phyloP scores from a whole-genome alignment of 2,797 vertebrate species.

The Oryzias dopingdopingensis region DNA sequence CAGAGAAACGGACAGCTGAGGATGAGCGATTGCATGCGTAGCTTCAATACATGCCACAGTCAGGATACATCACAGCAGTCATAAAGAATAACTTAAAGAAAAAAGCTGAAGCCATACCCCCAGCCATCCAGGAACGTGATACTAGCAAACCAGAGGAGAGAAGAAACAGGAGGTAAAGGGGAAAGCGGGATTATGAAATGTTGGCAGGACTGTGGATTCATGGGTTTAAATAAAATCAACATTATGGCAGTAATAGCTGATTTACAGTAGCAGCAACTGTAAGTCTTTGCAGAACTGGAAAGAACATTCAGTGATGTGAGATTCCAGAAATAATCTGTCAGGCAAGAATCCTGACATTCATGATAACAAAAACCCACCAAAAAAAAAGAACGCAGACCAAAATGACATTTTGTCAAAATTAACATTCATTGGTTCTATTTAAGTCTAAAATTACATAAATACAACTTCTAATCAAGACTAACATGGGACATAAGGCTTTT shows the following conservation, averaged over 20 bases:
- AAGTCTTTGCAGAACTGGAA: not conserved
- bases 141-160: constrained; percentile 74
- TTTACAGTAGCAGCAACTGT: constrained; percentile 2
- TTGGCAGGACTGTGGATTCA: constrained; percentile 35
- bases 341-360: not conserved
- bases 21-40: constrained; percentile 63
- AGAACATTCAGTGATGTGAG: not conserved
- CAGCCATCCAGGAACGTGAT: constrained; percentile 83
- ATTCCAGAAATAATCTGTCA: constrained; percentile 2
- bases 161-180: constrained; percentile 59
- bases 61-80: constrained; percentile 39
- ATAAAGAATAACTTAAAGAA: constrained; percentile 38
- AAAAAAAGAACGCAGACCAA: too few relatives aligned
- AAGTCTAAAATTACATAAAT: too few relatives aligned
- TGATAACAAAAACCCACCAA: too few relatives aligned
- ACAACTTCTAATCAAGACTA: too few relatives aligned
- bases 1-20: constrained; percentile 56
- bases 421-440: too few relatives aligned
- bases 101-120: constrained; percentile 94
- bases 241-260: constrained; percentile 26
- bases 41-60: constrained; percentile 60
- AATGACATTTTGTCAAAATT: too few relatives aligned
- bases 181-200: constrained; percentile 46
- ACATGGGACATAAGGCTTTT: too few relatives aligned
- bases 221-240: constrained; percentile 29